These are phyloP conservation scores for Taenaris catops DNA, from an alignment of 2,888 invertebrate species.

Conservation along the genomic window DNA sequence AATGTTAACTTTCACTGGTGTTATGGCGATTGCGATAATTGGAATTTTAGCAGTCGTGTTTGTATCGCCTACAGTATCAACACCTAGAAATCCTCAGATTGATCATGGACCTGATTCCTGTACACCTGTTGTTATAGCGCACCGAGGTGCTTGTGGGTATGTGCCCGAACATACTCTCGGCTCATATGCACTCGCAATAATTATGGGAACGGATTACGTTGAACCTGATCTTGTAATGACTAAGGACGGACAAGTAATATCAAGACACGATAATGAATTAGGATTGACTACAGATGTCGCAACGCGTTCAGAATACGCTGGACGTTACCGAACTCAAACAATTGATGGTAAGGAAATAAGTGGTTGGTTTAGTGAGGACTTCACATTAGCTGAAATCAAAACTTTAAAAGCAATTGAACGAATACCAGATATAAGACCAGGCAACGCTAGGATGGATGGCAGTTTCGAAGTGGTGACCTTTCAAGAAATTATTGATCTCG, in stretches of 20 bases:
- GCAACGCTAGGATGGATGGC: conserved; percentile 55
- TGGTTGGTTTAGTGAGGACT: conserved; percentile 70
- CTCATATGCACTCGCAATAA: conserved; percentile 60
- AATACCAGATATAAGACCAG: conserved; percentile 53
- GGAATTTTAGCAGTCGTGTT: conserved; percentile 16
- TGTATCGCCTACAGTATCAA: conserved; percentile 21
- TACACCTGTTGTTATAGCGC: conserved; percentile 54
- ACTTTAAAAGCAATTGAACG: conserved; percentile 56
- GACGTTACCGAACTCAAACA: conserved; percentile 48
- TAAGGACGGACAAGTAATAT: conserved; percentile 56
- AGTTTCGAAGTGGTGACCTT: conserved; percentile 55
- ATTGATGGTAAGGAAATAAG: conserved; percentile 45
- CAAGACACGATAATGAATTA: conserved; percentile 64
- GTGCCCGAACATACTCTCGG: conserved; percentile 67
- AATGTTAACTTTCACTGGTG: conserved; percentile 14
- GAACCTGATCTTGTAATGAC: conserved; percentile 70
- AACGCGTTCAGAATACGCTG: conserved; percentile 48
- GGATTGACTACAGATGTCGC: conserved; percentile 55
- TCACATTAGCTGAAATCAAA: conserved; percentile 63
- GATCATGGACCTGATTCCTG: conserved; percentile 42
- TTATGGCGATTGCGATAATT: conserved; percentile 16
- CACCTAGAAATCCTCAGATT: conserved; percentile 1
- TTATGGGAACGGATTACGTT: conserved; percentile 65
- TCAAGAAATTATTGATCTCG: conserved; percentile 63
- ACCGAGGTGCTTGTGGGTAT: conserved; percentile 67